Base-by-base conservation (phyloP, 2,888 invertebrate genomes). In the Ceratothoa steindachneri region DNA sequence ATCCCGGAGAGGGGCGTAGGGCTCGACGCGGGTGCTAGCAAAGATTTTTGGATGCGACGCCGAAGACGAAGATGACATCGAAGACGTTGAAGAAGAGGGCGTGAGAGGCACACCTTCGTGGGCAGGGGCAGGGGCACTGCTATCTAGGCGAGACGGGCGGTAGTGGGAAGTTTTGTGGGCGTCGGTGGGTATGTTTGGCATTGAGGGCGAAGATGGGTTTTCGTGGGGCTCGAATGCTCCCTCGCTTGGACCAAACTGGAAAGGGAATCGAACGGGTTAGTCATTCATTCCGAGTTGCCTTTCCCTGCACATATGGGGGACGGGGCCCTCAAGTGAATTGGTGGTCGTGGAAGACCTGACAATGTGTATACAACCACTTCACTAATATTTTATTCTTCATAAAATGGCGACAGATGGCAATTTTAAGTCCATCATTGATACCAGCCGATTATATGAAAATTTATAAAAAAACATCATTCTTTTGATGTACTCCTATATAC, bases 211-310 rank as follows among this genome's bases (percentile, higher is more conserved):
- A 60, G 70, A 70, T 27, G 55, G 60, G 64, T 29, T 70, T 55
- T 24, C n/a, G 60, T 64, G 55, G 60, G 70, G 70, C 24, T 70
- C 70, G 64, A 31, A 70, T 12, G 70, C 70, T 55, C 70, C 70
- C 28, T 70, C 70, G 15, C 30, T 60, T 29, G 70, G 64, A 29
- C 64, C 70, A 64, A 60, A 70, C 70, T 70, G 70, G 7, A 19
- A 19, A 30, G 2, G 24, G n/a, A n/a, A n/a, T n/a, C n/a, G n/a
- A n/a, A n/a, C n/a, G n/a, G n/a, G n/a, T n/a, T n/a, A n/a, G n/a
- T n/a, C n/a, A n/a, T n/a, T n/a, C n/a, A n/a, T n/a, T n/a, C n/a
- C n/a, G n/a, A n/a, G n/a, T n/a, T n/a, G n/a, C n/a, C n/a, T n/a
- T n/a, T n/a, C n/a, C n/a, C n/a, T n/a, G n/a, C n/a, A n/a, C n/a